phyloP scores from a whole-genome alignment of 2,113 vertebrate species.

The Polyodon spathula region DNA sequence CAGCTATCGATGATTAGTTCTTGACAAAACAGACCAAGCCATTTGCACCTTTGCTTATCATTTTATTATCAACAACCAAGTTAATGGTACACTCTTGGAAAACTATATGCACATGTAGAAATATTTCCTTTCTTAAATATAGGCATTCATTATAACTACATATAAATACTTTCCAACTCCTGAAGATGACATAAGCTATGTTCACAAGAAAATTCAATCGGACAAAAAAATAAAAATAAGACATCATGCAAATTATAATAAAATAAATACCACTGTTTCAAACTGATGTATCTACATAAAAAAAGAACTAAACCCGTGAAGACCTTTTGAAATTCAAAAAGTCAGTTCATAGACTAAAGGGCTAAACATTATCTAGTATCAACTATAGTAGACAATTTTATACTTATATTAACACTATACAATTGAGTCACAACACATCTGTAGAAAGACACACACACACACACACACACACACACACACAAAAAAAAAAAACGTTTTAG shows the following conservation, averaged over 20 bases:
- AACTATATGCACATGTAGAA: slow-evolving; percentile 99
- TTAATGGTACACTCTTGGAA: slow-evolving; percentile 99
- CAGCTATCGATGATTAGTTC: neutral
- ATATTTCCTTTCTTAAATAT: slow-evolving; percentile 99
- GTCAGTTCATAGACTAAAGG: slow-evolving; percentile 85
- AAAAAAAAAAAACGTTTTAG: slow-evolving; percentile 81
- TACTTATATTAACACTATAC: slow-evolving; percentile 97
- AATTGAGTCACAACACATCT: slow-evolving; percentile 93
- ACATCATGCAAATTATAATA: slow-evolving; percentile 90
- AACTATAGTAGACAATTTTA: slow-evolving; percentile 81
- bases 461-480: too few species aligned
- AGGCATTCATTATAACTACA: slow-evolving; percentile 98
- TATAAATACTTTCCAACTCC: slow-evolving; percentile 96
- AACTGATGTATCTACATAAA: slow-evolving; percentile 66
- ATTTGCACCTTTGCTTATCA: slow-evolving; percentile 55
- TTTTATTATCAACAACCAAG: slow-evolving; percentile 98
- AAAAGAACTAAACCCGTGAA: slow-evolving; percentile 69
- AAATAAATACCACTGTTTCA: slow-evolving; percentile 83
- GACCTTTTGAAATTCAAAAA: slow-evolving; percentile 77
- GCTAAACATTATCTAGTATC: slow-evolving; percentile 80
- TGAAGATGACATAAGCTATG: slow-evolving; percentile 87
- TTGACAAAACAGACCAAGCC: neutral
- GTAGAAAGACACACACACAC: slow-evolving; percentile 97
- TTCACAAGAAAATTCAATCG: slow-evolving; percentile 75
- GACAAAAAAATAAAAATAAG: slow-evolving; percentile 52